Conservation (phyloP, 1,140 invertebrate genomes). For the Oppia nitens region DNA sequence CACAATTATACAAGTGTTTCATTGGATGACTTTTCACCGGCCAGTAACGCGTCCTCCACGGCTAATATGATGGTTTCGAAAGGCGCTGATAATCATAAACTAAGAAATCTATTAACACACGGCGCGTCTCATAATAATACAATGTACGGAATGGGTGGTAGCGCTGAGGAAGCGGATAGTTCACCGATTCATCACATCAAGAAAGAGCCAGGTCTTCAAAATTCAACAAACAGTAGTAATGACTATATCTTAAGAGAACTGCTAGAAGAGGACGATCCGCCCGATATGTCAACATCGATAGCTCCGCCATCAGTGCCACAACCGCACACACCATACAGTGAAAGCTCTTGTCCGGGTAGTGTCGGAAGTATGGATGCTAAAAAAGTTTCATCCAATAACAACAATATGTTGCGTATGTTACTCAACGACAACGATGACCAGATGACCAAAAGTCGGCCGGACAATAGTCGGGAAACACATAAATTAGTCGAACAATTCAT, state of each 20-base stretch:
- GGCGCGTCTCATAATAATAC: no score
- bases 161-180: neutral
- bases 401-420: constrained; percentile 17
- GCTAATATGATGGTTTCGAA: neutral
- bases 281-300: neutral
- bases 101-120: constrained; percentile 22
- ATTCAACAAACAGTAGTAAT: constrained; percentile 1
- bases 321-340: neutral
- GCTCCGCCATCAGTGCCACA: neutral
- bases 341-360: neutral
- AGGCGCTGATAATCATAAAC: constrained; percentile 17
- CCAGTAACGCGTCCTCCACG: no score
- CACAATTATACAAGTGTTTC: neutral
- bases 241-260: constrained; percentile 20
- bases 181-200: neutral
- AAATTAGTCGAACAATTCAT: neutral
- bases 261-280: constrained; percentile 19
- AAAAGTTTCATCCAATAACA: constrained; percentile 1
- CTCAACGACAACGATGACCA: constrained; percentile 16
- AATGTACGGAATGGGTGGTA: no score
- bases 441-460: neutral
- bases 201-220: neutral
- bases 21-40: neutral
- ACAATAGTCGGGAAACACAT: no score
- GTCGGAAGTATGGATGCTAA: neutral